These are phyloP conservation scores for Drosophila nikananu DNA, from an alignment of 1,140 invertebrate genomes.

Conservation along the genomic window DNA sequence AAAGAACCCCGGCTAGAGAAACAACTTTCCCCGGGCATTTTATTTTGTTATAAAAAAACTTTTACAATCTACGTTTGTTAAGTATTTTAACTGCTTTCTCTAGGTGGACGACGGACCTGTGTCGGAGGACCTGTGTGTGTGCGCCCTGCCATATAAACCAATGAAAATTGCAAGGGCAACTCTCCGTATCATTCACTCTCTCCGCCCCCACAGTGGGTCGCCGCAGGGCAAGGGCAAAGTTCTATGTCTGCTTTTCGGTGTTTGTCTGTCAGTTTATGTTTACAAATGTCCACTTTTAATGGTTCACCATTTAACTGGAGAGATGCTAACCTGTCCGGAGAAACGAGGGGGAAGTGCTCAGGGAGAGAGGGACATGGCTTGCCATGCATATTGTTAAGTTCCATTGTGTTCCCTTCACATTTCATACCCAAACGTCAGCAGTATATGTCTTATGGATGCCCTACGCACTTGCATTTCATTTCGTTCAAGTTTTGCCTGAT, in stretches of 20 bases:
- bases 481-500: background rate
- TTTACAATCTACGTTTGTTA: slow-evolving; percentile 84
- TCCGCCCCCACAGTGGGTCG: background rate
- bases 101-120: slow-evolving; percentile 22
- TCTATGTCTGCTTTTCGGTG: slow-evolving; percentile 65
- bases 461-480: slow-evolving; percentile 1
- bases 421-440: background rate
- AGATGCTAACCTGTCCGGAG: slow-evolving; percentile 12
- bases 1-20: slow-evolving; percentile 42
- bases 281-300: slow-evolving; percentile 82
- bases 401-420: background rate
- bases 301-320: slow-evolving; percentile 71
- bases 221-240: slow-evolving; percentile 52
- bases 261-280: slow-evolving; percentile 84
- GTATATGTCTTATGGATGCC: background rate
- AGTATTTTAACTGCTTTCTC: slow-evolving; percentile 80
- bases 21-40: slow-evolving; percentile 59
- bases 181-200: slow-evolving; percentile 49
- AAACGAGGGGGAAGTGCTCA: slow-evolving; percentile 1
- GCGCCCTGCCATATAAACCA: slow-evolving; percentile 59
- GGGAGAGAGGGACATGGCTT: background rate
- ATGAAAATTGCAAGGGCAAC: slow-evolving; percentile 76
- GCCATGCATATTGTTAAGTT: slow-evolving; percentile 12
- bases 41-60: slow-evolving; percentile 81
- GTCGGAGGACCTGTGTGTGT: slow-evolving; percentile 9